phyloP scores from a whole-genome alignment of 2,888 invertebrate species.

The Epinotia bilunana region DNA sequence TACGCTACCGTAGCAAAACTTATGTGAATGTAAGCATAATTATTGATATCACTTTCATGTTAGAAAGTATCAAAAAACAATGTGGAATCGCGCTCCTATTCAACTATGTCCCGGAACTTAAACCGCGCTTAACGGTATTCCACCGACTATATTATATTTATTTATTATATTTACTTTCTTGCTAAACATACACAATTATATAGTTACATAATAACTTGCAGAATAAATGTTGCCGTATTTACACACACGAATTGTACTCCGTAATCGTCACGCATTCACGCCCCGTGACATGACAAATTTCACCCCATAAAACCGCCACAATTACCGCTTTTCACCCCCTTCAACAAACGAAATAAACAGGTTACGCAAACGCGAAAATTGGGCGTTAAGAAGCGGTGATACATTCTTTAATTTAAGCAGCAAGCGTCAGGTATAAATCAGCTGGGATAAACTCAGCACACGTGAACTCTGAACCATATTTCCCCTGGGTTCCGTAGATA shows the following conservation, averaged over 20 bases:
- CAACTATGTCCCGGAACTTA: not conserved
- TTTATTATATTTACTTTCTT: too few relatives aligned
- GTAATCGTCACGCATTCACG: not conserved
- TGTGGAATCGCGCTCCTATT: not conserved
- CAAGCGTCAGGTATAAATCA: slow-evolving; percentile 58
- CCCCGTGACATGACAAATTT: slow-evolving; percentile 14
- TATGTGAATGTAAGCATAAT: too few relatives aligned
- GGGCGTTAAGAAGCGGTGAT: slow-evolving; percentile 45
- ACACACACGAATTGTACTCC: not conserved
- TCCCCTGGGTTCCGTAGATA: slow-evolving; percentile 32
- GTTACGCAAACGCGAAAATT: slow-evolving; percentile 43
- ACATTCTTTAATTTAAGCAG: slow-evolving; percentile 62
- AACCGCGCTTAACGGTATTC: not conserved
- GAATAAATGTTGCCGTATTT: not conserved
- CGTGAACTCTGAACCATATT: slow-evolving; percentile 36
- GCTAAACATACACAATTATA: too few relatives aligned
- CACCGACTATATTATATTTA: too few relatives aligned
- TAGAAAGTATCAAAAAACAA: not conserved
- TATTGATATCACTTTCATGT: too few relatives aligned
- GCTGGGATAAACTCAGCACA: slow-evolving; percentile 38
- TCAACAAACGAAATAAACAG: slow-evolving; percentile 34
- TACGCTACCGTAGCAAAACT: too few relatives aligned
- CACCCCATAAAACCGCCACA: slow-evolving; percentile 1
- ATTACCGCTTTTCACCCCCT: slow-evolving; percentile 23
- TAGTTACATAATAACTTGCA: too few relatives aligned